These are phyloP conservation scores for Vanessa tameamea DNA, from an alignment of 1,140 invertebrate species.

Conservation along the genomic window DNA sequence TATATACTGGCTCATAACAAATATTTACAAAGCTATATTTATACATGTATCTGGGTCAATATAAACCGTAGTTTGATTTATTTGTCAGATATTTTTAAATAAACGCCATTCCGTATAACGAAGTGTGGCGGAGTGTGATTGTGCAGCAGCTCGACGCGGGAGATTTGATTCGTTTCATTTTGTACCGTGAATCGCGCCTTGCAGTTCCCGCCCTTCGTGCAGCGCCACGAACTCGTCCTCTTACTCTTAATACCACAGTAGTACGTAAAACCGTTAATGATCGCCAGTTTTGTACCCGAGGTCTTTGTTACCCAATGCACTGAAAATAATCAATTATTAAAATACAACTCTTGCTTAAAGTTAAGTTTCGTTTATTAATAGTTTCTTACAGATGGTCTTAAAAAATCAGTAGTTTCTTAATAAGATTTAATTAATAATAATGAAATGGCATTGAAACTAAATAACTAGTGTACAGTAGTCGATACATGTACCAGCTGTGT, in stretches of 20 bases:
- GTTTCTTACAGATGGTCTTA: too few relatives aligned
- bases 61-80: not conserved
- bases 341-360: too few relatives aligned
- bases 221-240: conserved; percentile 33
- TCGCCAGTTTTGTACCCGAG: conserved; percentile 33
- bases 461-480: too few relatives aligned
- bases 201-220: conserved; percentile 32
- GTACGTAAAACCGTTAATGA: conserved; percentile 40
- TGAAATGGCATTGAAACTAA: too few relatives aligned
- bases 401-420: too few relatives aligned
- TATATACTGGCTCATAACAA: too few relatives aligned
- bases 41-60: not conserved
- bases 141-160: conserved; percentile 27
- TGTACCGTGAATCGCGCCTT: conserved; percentile 33
- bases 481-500: too few relatives aligned
- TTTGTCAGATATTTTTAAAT: conserved; percentile 19
- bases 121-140: conserved; percentile 31
- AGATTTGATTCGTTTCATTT: conserved; percentile 19
- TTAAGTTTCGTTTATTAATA: too few relatives aligned
- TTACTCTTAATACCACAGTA: conserved; percentile 31
- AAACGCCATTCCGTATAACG: conserved; percentile 28
- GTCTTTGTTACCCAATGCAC: conserved; percentile 23
- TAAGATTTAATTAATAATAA: too few relatives aligned
- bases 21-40: too few relatives aligned
- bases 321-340: not conserved